phyloP scores from a whole-genome alignment of 2,797 vertebrate genomes.

The Leptatherina wallacei region DNA sequence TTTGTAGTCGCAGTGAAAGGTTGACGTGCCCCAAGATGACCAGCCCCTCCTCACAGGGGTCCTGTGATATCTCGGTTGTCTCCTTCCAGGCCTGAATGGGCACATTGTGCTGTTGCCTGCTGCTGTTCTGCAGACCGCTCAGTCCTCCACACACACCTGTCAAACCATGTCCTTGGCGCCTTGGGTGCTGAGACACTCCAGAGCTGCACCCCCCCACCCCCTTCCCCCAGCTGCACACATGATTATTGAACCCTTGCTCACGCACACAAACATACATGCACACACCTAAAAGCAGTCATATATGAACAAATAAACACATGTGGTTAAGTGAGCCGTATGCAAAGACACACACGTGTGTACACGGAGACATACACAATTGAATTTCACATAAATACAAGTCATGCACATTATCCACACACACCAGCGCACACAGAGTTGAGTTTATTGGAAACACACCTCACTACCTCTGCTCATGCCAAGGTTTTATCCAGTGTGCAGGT shows the following conservation, averaged over 20 bases:
- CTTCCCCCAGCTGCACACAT: constrained; percentile 62
- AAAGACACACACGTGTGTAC: constrained; percentile 20
- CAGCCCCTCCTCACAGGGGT: constrained; percentile 66
- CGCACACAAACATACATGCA: constrained; percentile 18
- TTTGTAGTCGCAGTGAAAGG: constrained; percentile 69
- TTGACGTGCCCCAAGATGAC: constrained; percentile 67
- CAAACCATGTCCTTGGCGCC: constrained; percentile 79
- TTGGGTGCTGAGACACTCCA: constrained; percentile 78
- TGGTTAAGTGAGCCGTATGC: constrained; percentile 4
- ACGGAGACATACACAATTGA: constrained; percentile 47
- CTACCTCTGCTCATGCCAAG: constrained; percentile 48
- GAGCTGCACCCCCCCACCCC: constrained; percentile 57
- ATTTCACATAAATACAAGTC: constrained; percentile 48
- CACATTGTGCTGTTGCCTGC: constrained; percentile 72
- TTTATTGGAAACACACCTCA: constrained; percentile 77
- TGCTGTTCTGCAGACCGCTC: constrained; percentile 55
- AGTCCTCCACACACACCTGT: constrained; percentile 78
- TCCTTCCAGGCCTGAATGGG: constrained; percentile 76
- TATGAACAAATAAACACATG: constrained; percentile 59
- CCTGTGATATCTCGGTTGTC: constrained; percentile 79
- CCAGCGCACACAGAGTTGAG: constrained; percentile 29
- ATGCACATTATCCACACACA: constrained; percentile 8
- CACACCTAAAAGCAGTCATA: constrained; percentile 38
- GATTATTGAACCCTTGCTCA: constrained; percentile 54
- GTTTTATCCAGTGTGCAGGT: constrained; percentile 63